Base-by-base conservation (phyloP, 2,113 vertebrate species). In the Microcebus tavaratra region DNA sequence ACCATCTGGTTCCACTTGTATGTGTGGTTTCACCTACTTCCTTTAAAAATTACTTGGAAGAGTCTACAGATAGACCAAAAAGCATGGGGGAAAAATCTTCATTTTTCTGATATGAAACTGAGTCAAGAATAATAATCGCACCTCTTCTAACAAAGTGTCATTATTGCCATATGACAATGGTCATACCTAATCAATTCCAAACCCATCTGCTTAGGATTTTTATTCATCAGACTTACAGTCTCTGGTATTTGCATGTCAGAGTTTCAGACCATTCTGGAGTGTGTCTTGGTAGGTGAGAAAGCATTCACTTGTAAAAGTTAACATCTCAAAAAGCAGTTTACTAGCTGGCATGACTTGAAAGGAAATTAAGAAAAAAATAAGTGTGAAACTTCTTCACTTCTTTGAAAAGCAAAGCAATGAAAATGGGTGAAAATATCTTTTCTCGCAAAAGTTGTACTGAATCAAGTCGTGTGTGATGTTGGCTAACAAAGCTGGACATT, bases 101-200 rank as follows among this genome's bases (percentile, higher is more conserved):
- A 70, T 57, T 96, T 89, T 94, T 42, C 27, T 88, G 84, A 76
- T 45, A 53, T 11, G 73, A 93, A 68, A 76, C 78, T 57, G 34
- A 76, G 36, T 75, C 63, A 67, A n/a, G 79, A 93, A 42, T 76
- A 29, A 65, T 20, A 31, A 34, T 48, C 17, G 21, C 39, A 36
- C 27, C 73, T 87, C 39, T 88, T 86, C 20, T 11, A 61, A 96
- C 6, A 57, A 57, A 85, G 34, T 18, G 4, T 88, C 14, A 1
- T 55, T 61, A 27, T 70, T 48, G 73, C 25, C 23, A 31, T 13
- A 17, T 3, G 31, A 68, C 42, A 3, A 4, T 42, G 42, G 34
- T 9, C 11, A 2, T 31, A 21, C n/a, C 79, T 75, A 7, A 68
- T 90, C 18, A 65, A 50, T 78, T 78, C 57, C 45, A 90, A 78